Base-by-base conservation (phyloP, 1,140 invertebrate genomes). In the Ganaspis sp. region DNA sequence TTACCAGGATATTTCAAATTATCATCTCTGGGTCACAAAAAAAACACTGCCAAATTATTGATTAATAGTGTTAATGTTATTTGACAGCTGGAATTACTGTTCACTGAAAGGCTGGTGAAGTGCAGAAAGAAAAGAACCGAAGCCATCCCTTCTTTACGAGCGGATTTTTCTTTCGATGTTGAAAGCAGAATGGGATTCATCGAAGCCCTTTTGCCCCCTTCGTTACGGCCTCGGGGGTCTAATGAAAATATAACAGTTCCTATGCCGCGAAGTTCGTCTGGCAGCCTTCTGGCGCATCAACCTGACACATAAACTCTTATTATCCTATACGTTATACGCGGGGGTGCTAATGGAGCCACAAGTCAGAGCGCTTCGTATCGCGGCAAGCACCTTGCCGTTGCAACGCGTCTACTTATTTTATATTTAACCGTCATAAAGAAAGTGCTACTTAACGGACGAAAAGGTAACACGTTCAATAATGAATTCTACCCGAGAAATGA, bases 241-340 rank as follows among this genome's bases (percentile, higher is more conserved):
- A 91, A 91, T 91, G 89, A 91, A 90, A 91, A 91, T 91, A 91
- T 91, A 91, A 91, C 90, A 90, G 88, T 90, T 89, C 84, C 85
- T 90, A 87, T 88, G 87, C 85, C 81, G 81, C 81, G 83, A 82
- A 90, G 90, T 91, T 90, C 87, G 89, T 90, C 89, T 91, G 85
- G 88, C 84, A 88, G 86, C 85, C 86, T 90, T 89, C 86, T 86
- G 85, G 86, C 88, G 88, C 90, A 91, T 90, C 89, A 91, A 90
- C 86, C 89, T 91, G 88, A 90, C 88, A 91, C 89, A 91, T 91
- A 91, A 91, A 91, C 89, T 91, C 90, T 91, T 91, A 91, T 91
- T 91, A 91, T 90, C 83, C 89, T 90, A 91, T 91, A 90, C 88
- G 87, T 91, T 83, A n/a, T n/a, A 81, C 81, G 84, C 86, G 85